Conservation (phyloP, 2,888 invertebrate species). For the Standfussiana lucernea region DNA sequence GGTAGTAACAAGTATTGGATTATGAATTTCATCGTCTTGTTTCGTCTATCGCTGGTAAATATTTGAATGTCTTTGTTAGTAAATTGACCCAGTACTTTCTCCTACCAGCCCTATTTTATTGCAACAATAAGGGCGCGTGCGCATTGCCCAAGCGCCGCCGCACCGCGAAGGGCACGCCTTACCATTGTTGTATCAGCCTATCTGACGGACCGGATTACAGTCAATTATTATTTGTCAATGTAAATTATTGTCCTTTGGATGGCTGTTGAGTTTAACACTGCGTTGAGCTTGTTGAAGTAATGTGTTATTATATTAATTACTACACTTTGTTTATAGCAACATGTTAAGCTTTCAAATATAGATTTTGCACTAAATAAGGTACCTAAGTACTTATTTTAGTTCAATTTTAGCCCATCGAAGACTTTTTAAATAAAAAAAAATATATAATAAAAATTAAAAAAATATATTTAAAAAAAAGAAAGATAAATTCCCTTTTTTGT, state of each 20-base stretch:
- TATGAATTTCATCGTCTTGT: background rate
- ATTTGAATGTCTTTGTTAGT: background rate
- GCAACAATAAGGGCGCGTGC: constrained; percentile 60
- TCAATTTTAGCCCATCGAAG: too few species aligned
- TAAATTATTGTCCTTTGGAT: constrained; percentile 48
- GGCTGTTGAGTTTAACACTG: background rate
- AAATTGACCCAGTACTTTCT: constrained; percentile 9
- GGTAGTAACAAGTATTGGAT: too few species aligned
- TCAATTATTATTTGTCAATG: constrained; percentile 61
- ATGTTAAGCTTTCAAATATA: too few species aligned
- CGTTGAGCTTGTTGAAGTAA: background rate
- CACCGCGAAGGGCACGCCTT: constrained; percentile 49
- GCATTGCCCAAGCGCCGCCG: constrained; percentile 53
- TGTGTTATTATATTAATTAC: background rate
- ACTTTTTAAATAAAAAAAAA: too few species aligned
- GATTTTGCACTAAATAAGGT: too few species aligned
- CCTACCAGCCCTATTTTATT: constrained; percentile 48
- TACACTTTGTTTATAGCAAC: too few species aligned
- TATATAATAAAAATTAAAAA: too few species aligned
- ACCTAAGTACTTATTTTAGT: too few species aligned
- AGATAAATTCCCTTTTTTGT: too few species aligned
- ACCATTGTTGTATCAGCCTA: constrained; percentile 52
- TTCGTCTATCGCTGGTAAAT: background rate
- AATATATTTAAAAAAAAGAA: too few species aligned
- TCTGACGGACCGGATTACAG: constrained; percentile 44